These are phyloP conservation scores for Cecropterus lyciades DNA, from an alignment of 1,140 invertebrate species.

Conservation along the genomic window DNA sequence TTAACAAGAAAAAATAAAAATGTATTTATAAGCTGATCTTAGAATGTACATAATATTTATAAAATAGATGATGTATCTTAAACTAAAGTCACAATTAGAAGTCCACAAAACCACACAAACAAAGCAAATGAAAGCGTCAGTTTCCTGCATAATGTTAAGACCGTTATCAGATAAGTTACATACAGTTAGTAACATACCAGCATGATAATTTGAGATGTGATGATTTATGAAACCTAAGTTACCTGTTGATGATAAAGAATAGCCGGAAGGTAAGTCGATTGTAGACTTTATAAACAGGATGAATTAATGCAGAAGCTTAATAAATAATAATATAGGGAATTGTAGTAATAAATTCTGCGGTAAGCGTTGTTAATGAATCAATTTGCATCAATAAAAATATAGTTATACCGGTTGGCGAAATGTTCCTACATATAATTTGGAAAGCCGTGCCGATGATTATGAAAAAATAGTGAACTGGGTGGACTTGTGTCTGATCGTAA, in stretches of 20 bases:
- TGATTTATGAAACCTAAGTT: conserved; percentile 9
- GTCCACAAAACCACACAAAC: conserved; percentile 20
- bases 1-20: conserved; percentile 40
- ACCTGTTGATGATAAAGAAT: not conserved
- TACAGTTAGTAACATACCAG: conserved; percentile 19
- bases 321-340: too few relatives aligned
- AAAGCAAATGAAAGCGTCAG: conserved; percentile 28
- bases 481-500: conserved; percentile 6
- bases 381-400: conserved; percentile 2
- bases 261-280: not conserved
- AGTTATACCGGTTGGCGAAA: conserved; percentile 24
- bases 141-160: not conserved
- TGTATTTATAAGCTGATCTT: conserved; percentile 1
- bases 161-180: conserved; percentile 14
- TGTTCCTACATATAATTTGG: conserved; percentile 8
- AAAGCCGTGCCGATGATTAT: conserved; percentile 20
- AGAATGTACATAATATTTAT: not conserved
- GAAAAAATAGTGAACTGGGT: conserved; percentile 7
- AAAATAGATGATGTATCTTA: not conserved
- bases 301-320: conserved; percentile 4
- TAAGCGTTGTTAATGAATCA: conserved; percentile 9
- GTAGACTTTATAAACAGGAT: not conserved
- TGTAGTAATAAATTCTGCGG: not conserved
- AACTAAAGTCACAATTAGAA: not conserved
- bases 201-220: conserved; percentile 1